These are phyloP conservation scores for Myopa tessellatipennis DNA, from an alignment of 2,888 invertebrate genomes.

Conservation along the genomic window DNA sequence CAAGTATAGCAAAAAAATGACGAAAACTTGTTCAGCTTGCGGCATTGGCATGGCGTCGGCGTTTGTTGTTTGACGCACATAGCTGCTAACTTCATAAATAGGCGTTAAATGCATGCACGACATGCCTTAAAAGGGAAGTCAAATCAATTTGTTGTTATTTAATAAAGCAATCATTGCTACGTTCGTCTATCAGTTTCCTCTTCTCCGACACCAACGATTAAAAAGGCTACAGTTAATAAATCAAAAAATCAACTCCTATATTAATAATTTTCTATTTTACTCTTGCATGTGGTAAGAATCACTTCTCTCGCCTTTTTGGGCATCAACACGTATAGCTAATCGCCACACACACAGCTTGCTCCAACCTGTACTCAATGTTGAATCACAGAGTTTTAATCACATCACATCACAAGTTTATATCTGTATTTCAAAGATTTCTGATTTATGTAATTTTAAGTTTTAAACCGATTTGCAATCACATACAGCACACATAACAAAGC, in stretches of 20 bases:
- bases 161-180: background rate
- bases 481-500: too few species aligned
- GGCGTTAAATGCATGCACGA: slow-evolving; percentile 6
- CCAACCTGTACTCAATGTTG: too few species aligned
- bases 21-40: slow-evolving; percentile 12
- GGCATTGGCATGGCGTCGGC: slow-evolving; percentile 42
- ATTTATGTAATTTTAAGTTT: too few species aligned
- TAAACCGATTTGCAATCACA: too few species aligned
- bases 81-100: slow-evolving; percentile 29
- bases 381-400: too few species aligned
- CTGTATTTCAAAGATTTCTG: too few species aligned
- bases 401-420: too few species aligned
- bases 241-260: slow-evolving; percentile 2
- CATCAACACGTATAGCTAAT: too few species aligned
- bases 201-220: slow-evolving; percentile 10
- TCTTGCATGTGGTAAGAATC: slow-evolving; percentile 1
- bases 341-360: too few species aligned
- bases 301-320: slow-evolving; percentile 8
- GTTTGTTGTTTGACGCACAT: slow-evolving; percentile 22
- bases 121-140: slow-evolving; percentile 40
- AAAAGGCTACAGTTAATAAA: slow-evolving; percentile 31
- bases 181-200: background rate
- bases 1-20: background rate
- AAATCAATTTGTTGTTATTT: slow-evolving; percentile 25
- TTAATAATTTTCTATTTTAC: slow-evolving; percentile 24